A percentile compares a stretch with the other conserved stretches of the same genome.
These are phyloP conservation scores for Himalopsyche tibetana DNA, from an alignment of 2,888 invertebrate species.

Conservation along the genomic window DNA sequence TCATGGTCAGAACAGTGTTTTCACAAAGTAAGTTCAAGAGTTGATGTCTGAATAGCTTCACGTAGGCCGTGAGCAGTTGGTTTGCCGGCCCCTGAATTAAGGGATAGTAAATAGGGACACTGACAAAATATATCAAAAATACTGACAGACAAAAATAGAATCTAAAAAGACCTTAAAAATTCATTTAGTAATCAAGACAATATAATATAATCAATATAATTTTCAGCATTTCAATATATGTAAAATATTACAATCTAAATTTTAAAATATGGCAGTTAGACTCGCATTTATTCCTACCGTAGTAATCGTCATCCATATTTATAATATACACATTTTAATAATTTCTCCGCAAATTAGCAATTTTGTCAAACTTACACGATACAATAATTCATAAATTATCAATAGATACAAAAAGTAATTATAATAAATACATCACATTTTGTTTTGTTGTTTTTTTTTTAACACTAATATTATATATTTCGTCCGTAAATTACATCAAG, in stretches of 20 bases:
- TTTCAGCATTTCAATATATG: slow-evolving; percentile 18
- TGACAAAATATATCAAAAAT: too few species aligned
- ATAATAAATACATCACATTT: slow-evolving; percentile 61
- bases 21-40: too few species aligned
- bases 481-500: slow-evolving; percentile 32
- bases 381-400: slow-evolving; percentile 10
- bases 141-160: too few species aligned
- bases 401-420: slow-evolving; percentile 45
- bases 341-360: slow-evolving; percentile 37
- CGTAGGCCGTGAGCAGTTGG: too few species aligned
- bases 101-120: too few species aligned
- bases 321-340: slow-evolving; percentile 27
- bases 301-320: slow-evolving; percentile 3
- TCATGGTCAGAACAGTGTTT: too few species aligned
- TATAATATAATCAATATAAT: background rate
- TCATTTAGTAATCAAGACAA: too few species aligned
- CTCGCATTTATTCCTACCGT: slow-evolving; percentile 14
- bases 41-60: too few species aligned
- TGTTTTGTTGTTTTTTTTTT: slow-evolving; percentile 56
- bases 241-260: slow-evolving; percentile 43
- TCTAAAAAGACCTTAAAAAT: too few species aligned
- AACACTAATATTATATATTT: slow-evolving; percentile 39
- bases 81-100: too few species aligned
- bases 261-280: slow-evolving; percentile 49
- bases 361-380: slow-evolving; percentile 31